Conservation (phyloP, 64 coral and sea anemone genomes). For the Stylophora pistillata region DNA sequence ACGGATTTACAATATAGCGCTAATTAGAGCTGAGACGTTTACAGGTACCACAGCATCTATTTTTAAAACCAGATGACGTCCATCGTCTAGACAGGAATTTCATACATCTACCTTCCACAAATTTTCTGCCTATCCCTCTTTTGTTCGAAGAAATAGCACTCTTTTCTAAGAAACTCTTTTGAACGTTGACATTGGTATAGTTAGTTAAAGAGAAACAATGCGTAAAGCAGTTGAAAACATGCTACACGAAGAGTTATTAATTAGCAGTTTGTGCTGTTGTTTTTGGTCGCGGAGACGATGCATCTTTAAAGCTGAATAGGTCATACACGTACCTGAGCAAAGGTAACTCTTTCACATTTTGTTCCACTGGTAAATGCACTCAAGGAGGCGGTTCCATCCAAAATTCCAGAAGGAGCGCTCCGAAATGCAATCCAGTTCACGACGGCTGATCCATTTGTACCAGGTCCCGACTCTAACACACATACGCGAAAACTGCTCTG, state of each 20-base stretch:
- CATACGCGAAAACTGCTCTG: conserved; percentile 40
- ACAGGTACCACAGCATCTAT: background rate
- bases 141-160: no score
- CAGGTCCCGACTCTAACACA: conserved; percentile 42
- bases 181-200: no score
- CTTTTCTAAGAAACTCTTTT: no score
- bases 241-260: background rate
- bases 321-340: conserved; percentile 20
- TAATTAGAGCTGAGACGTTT: background rate
- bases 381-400: conserved; percentile 51
- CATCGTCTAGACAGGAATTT: no score
- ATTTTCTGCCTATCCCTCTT: no score
- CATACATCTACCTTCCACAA: no score
- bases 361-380: conserved; percentile 62
- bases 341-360: conserved; percentile 55
- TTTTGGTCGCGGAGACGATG: no score
- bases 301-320: background rate
- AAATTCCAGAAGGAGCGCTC: conserved; percentile 36
- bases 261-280: no score
- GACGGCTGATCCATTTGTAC: conserved; percentile 39
- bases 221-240: no score
- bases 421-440: conserved; percentile 40
- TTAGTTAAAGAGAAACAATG: no score
- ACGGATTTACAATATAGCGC: background rate
- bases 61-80: background rate